These are phyloP conservation scores for Eristalinus sepulchralis DNA, from an alignment of 2,888 invertebrate genomes.

Conservation along the genomic window DNA sequence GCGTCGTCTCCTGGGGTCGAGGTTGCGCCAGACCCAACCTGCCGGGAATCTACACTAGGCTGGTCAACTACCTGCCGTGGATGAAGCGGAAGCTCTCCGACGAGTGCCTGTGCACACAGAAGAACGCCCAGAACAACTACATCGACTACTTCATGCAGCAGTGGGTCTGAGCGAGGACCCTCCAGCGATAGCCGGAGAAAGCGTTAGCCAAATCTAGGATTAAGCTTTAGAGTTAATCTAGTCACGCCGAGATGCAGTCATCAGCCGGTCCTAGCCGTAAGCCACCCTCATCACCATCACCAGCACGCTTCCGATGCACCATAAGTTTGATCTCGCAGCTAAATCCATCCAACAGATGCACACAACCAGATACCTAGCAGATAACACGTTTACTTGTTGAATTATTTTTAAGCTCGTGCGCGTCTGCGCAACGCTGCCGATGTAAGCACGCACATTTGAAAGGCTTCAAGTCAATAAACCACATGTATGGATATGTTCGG, in stretches of 20 bases:
- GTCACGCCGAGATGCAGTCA: constrained; percentile 27
- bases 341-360: neutral
- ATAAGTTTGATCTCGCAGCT: constrained; percentile 21
- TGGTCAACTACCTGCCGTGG: constrained; percentile 84
- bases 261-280: neutral
- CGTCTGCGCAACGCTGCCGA: neutral
- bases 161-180: constrained; percentile 30
- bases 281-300: neutral
- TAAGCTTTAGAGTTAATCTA: constrained; percentile 48
- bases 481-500: neutral
- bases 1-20: constrained; percentile 89
- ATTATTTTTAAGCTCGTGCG: constrained; percentile 18
- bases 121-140: constrained; percentile 54
- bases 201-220: constrained; percentile 45
- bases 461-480: constrained; percentile 23
- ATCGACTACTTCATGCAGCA: constrained; percentile 59
- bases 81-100: constrained; percentile 82
- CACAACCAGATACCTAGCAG: neutral
- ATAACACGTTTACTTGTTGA: constrained; percentile 15
- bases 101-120: constrained; percentile 82
- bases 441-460: neutral
- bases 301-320: neutral
- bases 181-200: neutral
- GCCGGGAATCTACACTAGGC: constrained; percentile 84
- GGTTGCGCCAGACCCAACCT: constrained; percentile 86